Conservation (phyloP, 2,797 vertebrate genomes). For the Myotis pilosus region DNA sequence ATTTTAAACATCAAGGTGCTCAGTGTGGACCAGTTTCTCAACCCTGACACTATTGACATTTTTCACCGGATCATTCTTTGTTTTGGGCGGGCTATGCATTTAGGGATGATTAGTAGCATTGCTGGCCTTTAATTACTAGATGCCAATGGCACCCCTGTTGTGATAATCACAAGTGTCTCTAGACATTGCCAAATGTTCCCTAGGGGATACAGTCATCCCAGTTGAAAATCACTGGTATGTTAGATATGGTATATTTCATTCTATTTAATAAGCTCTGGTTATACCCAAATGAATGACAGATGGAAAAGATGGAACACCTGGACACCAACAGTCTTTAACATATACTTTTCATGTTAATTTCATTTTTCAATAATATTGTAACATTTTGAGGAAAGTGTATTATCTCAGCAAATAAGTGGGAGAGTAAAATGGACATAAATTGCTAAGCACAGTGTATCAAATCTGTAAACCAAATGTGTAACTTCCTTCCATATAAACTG, state of each 20-base stretch:
- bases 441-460: conserved; percentile 53
- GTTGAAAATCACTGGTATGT: neutral
- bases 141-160: neutral
- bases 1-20: conserved; percentile 22
- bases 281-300: neutral
- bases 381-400: conserved; percentile 9
- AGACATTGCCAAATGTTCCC: neutral
- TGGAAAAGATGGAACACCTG: neutral
- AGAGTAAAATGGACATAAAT: conserved; percentile 25
- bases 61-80: neutral
- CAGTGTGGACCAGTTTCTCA: neutral
- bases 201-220: neutral
- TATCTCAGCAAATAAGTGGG: neutral
- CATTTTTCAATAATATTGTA: neutral
- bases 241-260: neutral
- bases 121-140: neutral
- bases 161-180: neutral
- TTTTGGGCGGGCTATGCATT: neutral
- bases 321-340: neutral
- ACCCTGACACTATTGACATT: neutral
- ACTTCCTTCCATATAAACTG: conserved; percentile 43
- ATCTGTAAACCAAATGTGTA: conserved; percentile 31
- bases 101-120: neutral
- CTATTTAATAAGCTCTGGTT: neutral
- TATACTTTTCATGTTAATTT: conserved; percentile 13